phyloP scores from a whole-genome alignment of 2,113 vertebrate species.

The Speoplatyrhinus poulsoni region DNA sequence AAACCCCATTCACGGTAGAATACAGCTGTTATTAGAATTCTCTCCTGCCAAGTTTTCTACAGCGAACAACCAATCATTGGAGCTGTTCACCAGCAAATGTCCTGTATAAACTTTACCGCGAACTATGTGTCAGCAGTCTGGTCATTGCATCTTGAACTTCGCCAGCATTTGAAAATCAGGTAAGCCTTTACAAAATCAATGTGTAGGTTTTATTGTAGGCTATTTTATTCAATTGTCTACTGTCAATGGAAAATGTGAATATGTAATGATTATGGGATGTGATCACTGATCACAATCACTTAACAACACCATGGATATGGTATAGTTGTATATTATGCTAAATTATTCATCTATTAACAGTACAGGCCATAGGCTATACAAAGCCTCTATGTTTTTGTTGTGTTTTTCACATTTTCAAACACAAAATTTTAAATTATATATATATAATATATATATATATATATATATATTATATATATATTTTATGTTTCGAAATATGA shows the following conservation, averaged over 20 bases:
- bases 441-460: too few relatives aligned
- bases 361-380: too few relatives aligned
- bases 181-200: not conserved
- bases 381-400: too few relatives aligned
- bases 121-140: constrained; percentile 1
- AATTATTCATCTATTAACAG: too few relatives aligned
- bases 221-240: not conserved
- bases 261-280: too few relatives aligned
- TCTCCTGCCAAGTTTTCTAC: constrained; percentile 26
- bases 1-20: not conserved
- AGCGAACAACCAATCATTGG: constrained; percentile 26
- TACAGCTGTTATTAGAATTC: constrained; percentile 17
- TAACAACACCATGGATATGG: too few relatives aligned
- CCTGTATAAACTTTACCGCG: constrained; percentile 26
- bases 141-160: constrained; percentile 4
- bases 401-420: too few relatives aligned
- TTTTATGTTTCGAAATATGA: not conserved
- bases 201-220: not conserved
- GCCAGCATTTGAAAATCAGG: constrained; percentile 28
- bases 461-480: not conserved
- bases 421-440: too few relatives aligned
- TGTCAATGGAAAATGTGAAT: not conserved
- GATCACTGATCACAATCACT: too few relatives aligned
- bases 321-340: too few relatives aligned
- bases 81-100: not conserved